A percentile compares a stretch with the other conserved stretches of the same genome.
phyloP scores from a whole-genome alignment of 2,113 vertebrate species.

The Galbula dea region DNA sequence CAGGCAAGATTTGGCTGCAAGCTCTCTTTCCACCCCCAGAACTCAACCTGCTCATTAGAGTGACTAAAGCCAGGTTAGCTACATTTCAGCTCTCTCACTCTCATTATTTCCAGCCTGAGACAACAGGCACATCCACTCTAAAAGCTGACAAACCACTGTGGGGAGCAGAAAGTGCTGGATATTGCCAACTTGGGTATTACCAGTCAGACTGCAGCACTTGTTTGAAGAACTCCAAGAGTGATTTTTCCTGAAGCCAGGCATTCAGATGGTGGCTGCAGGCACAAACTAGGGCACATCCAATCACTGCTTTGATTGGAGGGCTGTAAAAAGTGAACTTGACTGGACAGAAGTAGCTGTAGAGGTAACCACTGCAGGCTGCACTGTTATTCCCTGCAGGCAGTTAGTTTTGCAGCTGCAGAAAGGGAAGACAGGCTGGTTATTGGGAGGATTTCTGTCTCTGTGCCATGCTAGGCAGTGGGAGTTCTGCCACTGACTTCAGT shows the following conservation, averaged over 20 bases:
- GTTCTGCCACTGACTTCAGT: not conserved
- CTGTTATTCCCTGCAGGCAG: not conserved
- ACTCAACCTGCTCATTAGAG: not conserved
- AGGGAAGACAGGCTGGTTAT: not conserved
- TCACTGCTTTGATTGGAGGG: fast-evolving
- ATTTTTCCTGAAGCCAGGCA: not conserved
- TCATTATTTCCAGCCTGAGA: not conserved
- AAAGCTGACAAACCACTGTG: not conserved
- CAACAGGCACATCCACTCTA: not conserved
- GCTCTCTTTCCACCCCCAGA: not conserved
- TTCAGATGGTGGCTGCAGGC: not conserved
- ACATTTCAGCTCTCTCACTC: not conserved
- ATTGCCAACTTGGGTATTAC: not conserved
- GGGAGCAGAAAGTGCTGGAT: not conserved
- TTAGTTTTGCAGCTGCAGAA: not conserved
- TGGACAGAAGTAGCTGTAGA: not conserved
- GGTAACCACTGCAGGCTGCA: not conserved
- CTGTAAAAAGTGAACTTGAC: not conserved
- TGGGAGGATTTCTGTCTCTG: fast-evolving
- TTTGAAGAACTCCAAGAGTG: not conserved
- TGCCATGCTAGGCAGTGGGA: not conserved
- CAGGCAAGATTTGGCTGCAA: not conserved
- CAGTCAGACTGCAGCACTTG: not conserved
- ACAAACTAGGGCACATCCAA: not conserved
- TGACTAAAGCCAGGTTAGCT: not conserved